Evolutionary conservation across 2,113 vertebrate species (phyloP).

Genomic region (Rhipidura dahli): DNA sequence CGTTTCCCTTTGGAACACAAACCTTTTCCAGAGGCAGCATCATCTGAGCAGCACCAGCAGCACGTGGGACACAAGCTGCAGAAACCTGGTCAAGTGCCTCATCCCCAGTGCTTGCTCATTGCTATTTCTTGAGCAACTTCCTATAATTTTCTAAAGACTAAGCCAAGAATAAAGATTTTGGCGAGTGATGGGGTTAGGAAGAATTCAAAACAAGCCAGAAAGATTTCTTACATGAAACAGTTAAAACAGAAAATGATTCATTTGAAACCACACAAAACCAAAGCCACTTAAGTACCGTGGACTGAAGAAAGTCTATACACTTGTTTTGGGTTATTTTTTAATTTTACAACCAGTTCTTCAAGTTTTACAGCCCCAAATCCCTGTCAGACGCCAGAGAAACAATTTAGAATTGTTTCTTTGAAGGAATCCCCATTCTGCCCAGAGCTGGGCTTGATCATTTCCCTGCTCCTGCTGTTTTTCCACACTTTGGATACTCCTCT

Average conservation of each 20-base stretch:
- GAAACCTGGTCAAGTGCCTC: background rate
- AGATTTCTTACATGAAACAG: background rate
- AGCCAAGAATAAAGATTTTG: background rate
- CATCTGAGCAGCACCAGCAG: background rate
- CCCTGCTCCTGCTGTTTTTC: background rate
- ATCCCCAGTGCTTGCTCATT: background rate
- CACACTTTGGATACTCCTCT: background rate
- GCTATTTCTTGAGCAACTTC: background rate
- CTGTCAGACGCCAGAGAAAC: background rate
- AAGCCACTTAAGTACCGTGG: background rate
- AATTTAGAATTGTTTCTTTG: background rate
- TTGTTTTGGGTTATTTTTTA: background rate
- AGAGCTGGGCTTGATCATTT: background rate
- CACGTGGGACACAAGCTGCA: accelerated
- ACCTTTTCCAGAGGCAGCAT: background rate
- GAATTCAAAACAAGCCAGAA: background rate
- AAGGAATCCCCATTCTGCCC: background rate
- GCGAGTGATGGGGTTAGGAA: background rate
- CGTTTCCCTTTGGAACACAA: background rate
- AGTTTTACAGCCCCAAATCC: background rate
- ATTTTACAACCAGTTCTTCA: background rate
- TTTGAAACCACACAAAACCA: background rate
- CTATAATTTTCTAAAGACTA: background rate
- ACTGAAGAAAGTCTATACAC: background rate
- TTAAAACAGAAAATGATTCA: background rate